Evolutionary conservation across 2,797 vertebrate genomes (phyloP), one percentile per base, ranked within the genome.

Genomic region (Knipowitschia caucasica): DNA sequence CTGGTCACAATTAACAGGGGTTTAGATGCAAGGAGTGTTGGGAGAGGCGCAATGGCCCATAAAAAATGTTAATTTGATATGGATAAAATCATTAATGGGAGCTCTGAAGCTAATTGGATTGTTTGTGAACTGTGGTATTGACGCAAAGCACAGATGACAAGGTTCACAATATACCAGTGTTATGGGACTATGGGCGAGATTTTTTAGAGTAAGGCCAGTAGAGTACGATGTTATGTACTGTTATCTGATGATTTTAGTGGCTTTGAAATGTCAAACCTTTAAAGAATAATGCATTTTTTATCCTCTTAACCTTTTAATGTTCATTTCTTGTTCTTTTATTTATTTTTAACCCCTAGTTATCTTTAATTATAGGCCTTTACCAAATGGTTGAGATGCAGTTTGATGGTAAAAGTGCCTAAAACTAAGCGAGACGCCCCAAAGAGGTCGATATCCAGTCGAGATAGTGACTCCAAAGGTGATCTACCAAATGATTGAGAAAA

Each of bases 31-130:
- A 50, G 50, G 67, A 69, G 52, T 67, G 30, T 60, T 31, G 44
- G 71, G 61, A 81, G 50, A 40, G 62, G 56, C 59, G 56, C 66
- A 75, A 58, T 67, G 69, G 67, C 61, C 81, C 63, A 75, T 82
- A 75, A 60, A 75, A n/a, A 81, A 71, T 82, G 64, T 71, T 86
- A 81, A 86, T 83, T 78, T 75, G 72, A 73, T 78, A 77, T 69
- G 64, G 64, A 47, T 61, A 45, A 73, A 78, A 75, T 62, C 71
- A 73, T 84, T 82, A 83, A 73, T 67, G 59, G 33, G 64, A 69
- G 42, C 74, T 73, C 74, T 74, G 24, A 40, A 68, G 68, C 70
- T 78, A 86, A 84, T 82, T 82, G 66, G 78, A 83, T 79, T 70
- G 71, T 80, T 73, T 78, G 73, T 64, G 33, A 51, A 53, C 50